Conservation (phyloP, 2,888 invertebrate genomes). For the Mimas tiliae region DNA sequence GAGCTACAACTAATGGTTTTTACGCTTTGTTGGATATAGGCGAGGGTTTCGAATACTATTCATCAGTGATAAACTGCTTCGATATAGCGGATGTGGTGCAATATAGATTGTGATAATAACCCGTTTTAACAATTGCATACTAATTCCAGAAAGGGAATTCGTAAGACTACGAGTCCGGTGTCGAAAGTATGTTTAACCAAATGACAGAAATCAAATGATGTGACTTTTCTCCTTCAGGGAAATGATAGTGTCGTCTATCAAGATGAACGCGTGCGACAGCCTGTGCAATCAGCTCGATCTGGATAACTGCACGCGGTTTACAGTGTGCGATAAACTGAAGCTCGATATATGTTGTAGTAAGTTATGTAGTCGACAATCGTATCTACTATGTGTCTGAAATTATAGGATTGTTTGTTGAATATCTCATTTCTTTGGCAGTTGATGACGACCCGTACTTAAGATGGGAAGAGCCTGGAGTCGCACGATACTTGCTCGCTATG, state of each 20-base stretch:
- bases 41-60: no score
- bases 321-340: conserved; percentile 62
- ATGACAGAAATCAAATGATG: no score
- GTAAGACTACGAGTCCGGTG: no score
- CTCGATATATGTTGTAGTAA: conserved; percentile 77
- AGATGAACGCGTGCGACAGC: conserved; percentile 68
- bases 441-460: conserved; percentile 85
- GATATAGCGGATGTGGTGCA: no score
- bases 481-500: conserved; percentile 88
- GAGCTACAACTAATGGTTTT: no score
- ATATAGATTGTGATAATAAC: no score
- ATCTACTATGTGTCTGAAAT: not conserved
- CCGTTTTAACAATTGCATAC: no score
- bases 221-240: conserved; percentile 52
- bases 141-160: no score
- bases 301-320: conserved; percentile 66
- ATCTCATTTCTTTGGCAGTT: conserved; percentile 51
- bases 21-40: no score
- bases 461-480: conserved; percentile 90
- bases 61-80: no score
- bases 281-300: conserved; percentile 65
- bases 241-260: conserved; percentile 71
- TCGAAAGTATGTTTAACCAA: no score
- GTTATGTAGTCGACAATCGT: conserved; percentile 39
- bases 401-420: not conserved